Evolutionary conservation across 2,113 vertebrate species (phyloP), one percentile per base, ranked within the genome.

Genomic region (Phyllostomus hastatus): DNA sequence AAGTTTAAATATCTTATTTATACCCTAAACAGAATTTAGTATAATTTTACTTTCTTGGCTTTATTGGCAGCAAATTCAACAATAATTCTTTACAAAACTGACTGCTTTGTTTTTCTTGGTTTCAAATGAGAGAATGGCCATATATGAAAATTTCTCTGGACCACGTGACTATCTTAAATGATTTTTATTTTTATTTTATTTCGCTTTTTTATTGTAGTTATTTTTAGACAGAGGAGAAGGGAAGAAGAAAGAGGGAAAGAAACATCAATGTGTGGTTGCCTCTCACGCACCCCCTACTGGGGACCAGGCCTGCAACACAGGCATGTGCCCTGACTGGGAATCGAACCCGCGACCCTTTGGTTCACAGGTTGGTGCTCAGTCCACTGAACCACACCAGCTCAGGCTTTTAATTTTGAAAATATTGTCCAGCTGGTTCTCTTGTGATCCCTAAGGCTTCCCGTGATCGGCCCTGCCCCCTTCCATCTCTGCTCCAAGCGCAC

Each of bases 371-470:
- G 54, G 54, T 7, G 20, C 54, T 52, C 50, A 52, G 50, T 52
- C 50, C 50, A 52, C 54, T 57, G 17, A 22, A 22, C 20, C 20
- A 20, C 20, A 57, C 54, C 54, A 57, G 20, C 54, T 22, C 7
- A 22, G 54, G 54, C 54, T 22, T 57, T 17, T 52, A 52, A 52
- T 17, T 52, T 59, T 59, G 20, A 28, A 61, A 61, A 61, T 31
- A 61, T 10, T 38, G 24, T 76, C 80, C 15, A 33, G 35, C 48
- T 66, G 33, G 31, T 28, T 79, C 26, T 50, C 7, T 7, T 0
- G 0, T 8, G 76, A 38, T 7, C 38, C 33, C 1, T 61, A 6
- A 35, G 2, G 20, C 9, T n/a, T 33, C 43, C 0, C 7, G 1
- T 20, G 20, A 33, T 76, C 54, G 10, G 33, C 46, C 28, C 1